Base-by-base conservation (phyloP, 2,888 invertebrate genomes). In the Diplazon laetatorius region DNA sequence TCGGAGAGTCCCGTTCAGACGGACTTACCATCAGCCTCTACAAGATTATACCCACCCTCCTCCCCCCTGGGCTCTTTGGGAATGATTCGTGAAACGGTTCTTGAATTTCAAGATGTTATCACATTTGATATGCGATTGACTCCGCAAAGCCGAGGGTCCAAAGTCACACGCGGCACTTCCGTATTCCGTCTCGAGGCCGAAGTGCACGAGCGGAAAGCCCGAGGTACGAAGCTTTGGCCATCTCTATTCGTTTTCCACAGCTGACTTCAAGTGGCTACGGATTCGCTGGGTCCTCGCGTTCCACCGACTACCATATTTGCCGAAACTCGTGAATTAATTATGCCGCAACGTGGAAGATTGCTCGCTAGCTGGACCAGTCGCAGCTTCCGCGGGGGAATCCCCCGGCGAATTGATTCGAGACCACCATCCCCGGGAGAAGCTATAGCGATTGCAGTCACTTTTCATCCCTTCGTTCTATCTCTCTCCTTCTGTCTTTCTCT, bases 91-190 rank as follows among this genome's bases (percentile, higher is more conserved):
- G 77, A 65, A 72, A 81, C 81, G 81, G 70, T 77, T 77, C 77
- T 71, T 81, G 81, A 81, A 81, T 81, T 81, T 77, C 76, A 81
- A 80, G 77, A 74, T 72, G 76, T 78, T 78, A 81, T 80, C 77
- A 72, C 81, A 81, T 81, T 73, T 75, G 75, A 79, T 81, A 75
- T 74, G 75, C 62, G 65, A 81, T 80, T 68, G 79, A 79, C 65
- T 72, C 73, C 72, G 42, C 65, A 30, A n/a, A n/a, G 55, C 30
- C 55, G 73, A 42, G n/a, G n/a, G 22, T 20, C 59, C 42, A 55
- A 44, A 50, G 55, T 57, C 73, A n/a, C n/a, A n/a, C 35, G 39
- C 18, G 44, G 55, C 66, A 78, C 76, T 81, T 75, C 75, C 71
- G 81, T 77, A 81, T 81, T 81, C 81, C 74, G 75, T 76, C 70